These are phyloP conservation scores for Pyrrhosoma nymphula DNA, from an alignment of 2,888 invertebrate species.

Conservation along the genomic window DNA sequence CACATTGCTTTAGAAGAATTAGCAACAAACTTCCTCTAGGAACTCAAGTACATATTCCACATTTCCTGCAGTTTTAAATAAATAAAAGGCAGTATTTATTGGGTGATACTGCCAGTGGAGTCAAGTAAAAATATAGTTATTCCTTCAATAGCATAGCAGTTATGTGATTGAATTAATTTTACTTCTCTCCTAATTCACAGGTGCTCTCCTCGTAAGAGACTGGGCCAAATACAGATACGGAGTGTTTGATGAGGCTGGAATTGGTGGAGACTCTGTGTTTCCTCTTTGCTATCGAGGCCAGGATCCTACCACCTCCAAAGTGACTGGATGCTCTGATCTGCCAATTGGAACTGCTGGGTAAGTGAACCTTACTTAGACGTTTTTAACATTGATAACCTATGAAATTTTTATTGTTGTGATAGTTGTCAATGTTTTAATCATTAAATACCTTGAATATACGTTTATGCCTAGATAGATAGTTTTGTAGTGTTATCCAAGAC, in stretches of 20 bases:
- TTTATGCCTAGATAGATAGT: no score
- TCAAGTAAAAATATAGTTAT: no score
- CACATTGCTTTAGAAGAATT: no score
- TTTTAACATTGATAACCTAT: conserved; percentile 14
- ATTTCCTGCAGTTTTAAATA: no score
- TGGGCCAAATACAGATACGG: conserved; percentile 86
- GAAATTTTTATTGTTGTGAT: background rate
- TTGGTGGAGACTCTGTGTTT: conserved; percentile 81
- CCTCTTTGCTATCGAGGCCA: conserved; percentile 80
- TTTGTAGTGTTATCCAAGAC: no score
- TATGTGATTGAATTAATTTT: background rate
- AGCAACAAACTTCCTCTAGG: no score
- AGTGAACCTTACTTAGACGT: conserved; percentile 71
- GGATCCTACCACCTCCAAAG: conserved; percentile 77
- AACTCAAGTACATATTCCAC: no score
- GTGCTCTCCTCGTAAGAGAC: conserved; percentile 81
- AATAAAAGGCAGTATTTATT: no score
- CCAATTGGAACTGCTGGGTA: conserved; percentile 79
- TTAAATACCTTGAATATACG: no score
- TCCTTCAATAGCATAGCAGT: no score
- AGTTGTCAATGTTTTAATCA: no score
- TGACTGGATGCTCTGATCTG: conserved; percentile 80
- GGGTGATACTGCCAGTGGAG: no score
- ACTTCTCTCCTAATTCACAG: conserved; percentile 74
- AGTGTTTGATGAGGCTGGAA: conserved; percentile 84